phyloP scores from a whole-genome alignment of 2,797 vertebrate species.

The Otolemur crassicaudatus region DNA sequence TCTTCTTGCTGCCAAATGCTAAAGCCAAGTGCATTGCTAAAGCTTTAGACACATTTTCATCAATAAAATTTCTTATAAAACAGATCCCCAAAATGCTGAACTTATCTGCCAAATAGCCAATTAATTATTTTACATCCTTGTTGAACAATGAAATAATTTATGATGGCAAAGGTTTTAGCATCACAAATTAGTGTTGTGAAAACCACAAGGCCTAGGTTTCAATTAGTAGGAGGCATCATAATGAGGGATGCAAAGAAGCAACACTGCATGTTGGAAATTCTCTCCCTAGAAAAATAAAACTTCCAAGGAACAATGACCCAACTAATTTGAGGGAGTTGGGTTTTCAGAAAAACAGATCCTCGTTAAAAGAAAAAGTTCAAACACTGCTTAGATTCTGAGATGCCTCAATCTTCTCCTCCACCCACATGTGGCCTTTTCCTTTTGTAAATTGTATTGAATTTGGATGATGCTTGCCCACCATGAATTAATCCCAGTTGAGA shows the following conservation, averaged over 20 bases:
- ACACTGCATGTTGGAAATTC: conserved; percentile 28
- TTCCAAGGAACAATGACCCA: conserved; percentile 51
- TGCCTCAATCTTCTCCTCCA: background rate
- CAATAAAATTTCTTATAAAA: conserved; percentile 89
- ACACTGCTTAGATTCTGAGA: background rate
- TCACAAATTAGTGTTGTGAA: conserved; percentile 74
- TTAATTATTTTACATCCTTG: conserved; percentile 83
- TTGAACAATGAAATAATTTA: conserved; percentile 85
- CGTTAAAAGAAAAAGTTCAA: conserved; percentile 67
- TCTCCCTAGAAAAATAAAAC: conserved; percentile 70
- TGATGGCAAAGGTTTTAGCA: conserved; percentile 74
- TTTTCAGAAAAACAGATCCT: conserved; percentile 71
- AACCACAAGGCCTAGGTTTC: conserved; percentile 79
- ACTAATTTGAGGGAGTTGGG: conserved; percentile 57
- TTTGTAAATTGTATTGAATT: background rate
- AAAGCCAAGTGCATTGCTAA: conserved; percentile 88
- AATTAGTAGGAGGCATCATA: conserved; percentile 79
- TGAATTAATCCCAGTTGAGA: conserved; percentile 38
- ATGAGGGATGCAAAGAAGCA: conserved; percentile 66
- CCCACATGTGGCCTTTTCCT: background rate
- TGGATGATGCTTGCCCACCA: background rate
- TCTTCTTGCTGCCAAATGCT: conserved; percentile 85
- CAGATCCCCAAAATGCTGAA: conserved; percentile 85
- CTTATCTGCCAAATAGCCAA: conserved; percentile 82
- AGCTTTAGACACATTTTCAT: conserved; percentile 88